These are phyloP conservation scores for Cosmia trapezina DNA, from an alignment of 2,888 invertebrate species.

Conservation along the genomic window DNA sequence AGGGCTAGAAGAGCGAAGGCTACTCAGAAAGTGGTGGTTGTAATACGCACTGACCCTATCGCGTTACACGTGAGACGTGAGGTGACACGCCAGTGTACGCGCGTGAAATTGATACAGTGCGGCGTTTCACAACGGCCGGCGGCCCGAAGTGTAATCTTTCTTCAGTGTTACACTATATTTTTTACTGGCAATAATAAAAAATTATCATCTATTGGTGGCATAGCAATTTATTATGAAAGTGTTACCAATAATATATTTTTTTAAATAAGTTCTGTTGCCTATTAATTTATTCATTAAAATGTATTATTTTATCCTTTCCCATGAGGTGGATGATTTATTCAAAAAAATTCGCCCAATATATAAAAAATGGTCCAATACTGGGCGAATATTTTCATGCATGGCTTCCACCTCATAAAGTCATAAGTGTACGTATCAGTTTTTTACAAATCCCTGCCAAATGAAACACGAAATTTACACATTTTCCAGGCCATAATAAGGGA, in stretches of 20 bases:
- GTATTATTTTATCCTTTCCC: neutral
- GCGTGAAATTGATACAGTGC: constrained; percentile 61
- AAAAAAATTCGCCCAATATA: neutral
- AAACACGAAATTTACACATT: too few relatives aligned
- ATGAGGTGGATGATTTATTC: neutral
- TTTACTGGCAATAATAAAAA: constrained; percentile 32
- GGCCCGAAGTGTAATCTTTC: constrained; percentile 61
- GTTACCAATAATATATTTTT: neutral
- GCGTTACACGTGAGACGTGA: constrained; percentile 62
- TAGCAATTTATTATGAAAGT: constrained; percentile 19
- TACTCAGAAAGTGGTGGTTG: constrained; percentile 36
- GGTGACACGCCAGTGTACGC: constrained; percentile 43
- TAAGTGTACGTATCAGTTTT: neutral
- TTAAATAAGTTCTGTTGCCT: neutral
- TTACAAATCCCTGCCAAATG: neutral
- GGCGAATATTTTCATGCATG: too few relatives aligned
- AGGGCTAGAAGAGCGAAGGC: constrained; percentile 5
- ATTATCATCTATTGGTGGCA: constrained; percentile 24
- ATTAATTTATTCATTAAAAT: neutral
- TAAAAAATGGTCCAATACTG: neutral
- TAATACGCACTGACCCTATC: constrained; percentile 53
- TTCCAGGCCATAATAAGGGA: neutral
- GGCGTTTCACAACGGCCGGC: constrained; percentile 59
- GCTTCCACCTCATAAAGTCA: too few relatives aligned
- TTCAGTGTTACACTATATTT: constrained; percentile 48